Conservation (phyloP, 2,797 vertebrate genomes). For the Microtus obscurus region DNA sequence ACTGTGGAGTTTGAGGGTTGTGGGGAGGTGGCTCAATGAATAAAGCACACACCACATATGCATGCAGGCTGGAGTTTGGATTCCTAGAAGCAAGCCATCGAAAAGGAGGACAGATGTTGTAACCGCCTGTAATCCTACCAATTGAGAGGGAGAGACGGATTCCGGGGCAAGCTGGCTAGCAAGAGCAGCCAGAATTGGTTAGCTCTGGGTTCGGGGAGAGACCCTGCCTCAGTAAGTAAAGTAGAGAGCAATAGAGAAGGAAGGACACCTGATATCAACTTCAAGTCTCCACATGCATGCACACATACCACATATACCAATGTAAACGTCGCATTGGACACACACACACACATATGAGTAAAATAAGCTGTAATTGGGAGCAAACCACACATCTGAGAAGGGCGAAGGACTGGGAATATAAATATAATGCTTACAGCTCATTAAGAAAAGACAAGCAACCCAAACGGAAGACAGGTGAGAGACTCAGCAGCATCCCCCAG, state of each 20-base stretch:
- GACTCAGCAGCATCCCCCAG: not conserved
- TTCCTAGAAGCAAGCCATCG: not conserved
- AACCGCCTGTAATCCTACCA: not conserved
- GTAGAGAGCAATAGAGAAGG: not conserved
- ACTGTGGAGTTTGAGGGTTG: not conserved
- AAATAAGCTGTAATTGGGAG: not conserved
- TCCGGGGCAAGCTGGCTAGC: not conserved
- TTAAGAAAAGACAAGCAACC: not conserved
- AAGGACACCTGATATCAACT: not conserved
- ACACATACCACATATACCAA: not conserved
- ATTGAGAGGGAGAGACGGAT: not conserved
- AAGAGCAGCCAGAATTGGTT: not conserved
- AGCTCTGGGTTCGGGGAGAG: not conserved
- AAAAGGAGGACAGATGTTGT: not conserved
- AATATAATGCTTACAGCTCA: not conserved
- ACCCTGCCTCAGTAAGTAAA: not conserved
- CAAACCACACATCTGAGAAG: too few species aligned
- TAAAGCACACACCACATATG: not conserved
- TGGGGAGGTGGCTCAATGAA: not conserved
- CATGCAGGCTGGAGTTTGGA: not conserved
- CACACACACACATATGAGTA: not conserved
- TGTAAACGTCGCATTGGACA: not conserved
- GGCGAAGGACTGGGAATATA: not conserved
- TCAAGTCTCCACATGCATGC: not conserved
- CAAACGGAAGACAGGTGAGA: not conserved